Evolutionary conservation across 2,113 vertebrate species (phyloP).

Genomic region (Emydocephalus ijimae): DNA sequence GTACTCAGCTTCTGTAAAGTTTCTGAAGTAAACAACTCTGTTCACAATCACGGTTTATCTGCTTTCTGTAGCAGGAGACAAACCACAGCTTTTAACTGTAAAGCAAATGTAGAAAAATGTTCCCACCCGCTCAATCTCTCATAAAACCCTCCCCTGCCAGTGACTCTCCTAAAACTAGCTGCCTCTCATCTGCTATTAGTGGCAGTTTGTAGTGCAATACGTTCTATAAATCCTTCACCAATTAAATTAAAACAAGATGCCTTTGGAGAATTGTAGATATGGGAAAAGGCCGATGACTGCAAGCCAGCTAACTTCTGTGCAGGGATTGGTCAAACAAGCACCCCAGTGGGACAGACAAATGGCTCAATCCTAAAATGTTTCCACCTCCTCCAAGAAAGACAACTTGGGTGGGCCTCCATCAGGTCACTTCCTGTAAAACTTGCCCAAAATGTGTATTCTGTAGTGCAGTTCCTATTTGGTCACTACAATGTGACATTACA

Average conservation of each 20-base stretch:
- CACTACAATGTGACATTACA: neutral
- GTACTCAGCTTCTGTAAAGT: neutral
- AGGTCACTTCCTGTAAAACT: neutral
- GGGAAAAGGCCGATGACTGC: neutral
- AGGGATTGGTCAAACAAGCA: neutral
- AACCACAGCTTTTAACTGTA: neutral
- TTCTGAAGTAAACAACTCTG: neutral
- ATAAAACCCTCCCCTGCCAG: neutral
- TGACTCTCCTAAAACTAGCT: neutral
- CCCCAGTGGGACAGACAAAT: neutral
- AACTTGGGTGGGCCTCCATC: neutral
- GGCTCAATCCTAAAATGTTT: neutral
- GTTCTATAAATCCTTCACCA: neutral
- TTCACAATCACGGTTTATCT: neutral
- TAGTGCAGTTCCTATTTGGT: neutral
- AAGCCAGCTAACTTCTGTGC: neutral
- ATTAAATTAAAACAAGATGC: neutral
- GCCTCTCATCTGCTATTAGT: neutral
- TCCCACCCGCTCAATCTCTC: neutral
- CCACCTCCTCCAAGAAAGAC: neutral
- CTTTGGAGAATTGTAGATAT: neutral
- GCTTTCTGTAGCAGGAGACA: neutral
- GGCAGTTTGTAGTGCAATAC: neutral
- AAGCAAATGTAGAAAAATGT: neutral
- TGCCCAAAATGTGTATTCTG: neutral